Evolutionary conservation across 2,113 vertebrate species (phyloP).

Genomic region (Peucedramus taeniatus): DNA sequence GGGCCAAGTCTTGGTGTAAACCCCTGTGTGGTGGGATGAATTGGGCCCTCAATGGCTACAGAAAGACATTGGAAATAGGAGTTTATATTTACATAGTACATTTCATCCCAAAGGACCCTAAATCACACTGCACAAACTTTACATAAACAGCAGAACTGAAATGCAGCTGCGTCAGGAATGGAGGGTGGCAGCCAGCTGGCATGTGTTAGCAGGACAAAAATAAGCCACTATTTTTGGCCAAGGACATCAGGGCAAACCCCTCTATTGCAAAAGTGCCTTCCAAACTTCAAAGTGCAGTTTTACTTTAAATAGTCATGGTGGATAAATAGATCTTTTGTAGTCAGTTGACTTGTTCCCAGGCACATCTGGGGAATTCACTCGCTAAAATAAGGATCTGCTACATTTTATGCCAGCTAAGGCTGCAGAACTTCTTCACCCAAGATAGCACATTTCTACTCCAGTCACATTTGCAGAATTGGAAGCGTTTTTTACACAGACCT

Average conservation of each 20-base stretch:
- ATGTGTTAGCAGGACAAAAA: conserved; percentile 16
- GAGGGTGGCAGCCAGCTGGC: conserved; percentile 56
- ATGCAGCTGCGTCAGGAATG: conserved; percentile 10
- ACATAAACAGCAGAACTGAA: conserved; percentile 44
- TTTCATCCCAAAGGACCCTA: conserved; percentile 27
- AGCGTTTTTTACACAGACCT: background rate
- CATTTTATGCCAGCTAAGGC: background rate
- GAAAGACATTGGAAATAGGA: background rate
- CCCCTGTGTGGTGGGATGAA: background rate
- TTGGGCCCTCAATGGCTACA: background rate
- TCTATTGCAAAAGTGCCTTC: conserved; percentile 27
- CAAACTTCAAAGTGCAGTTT: conserved; percentile 3
- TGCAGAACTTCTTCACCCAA: background rate
- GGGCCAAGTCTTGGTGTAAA: background rate
- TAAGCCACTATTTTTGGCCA: conserved; percentile 65
- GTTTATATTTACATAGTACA: background rate
- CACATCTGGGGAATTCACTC: background rate
- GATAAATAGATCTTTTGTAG: background rate
- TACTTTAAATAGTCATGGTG: background rate
- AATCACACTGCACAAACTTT: conserved; percentile 39
- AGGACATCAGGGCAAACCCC: conserved; percentile 46
- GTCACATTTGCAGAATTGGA: background rate
- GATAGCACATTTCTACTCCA: background rate
- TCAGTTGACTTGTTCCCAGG: background rate
- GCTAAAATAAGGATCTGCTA: background rate